Evolutionary conservation across 64 coral and sea anemone species (phyloP).

Genomic region (Pocillopora damicornis): DNA sequence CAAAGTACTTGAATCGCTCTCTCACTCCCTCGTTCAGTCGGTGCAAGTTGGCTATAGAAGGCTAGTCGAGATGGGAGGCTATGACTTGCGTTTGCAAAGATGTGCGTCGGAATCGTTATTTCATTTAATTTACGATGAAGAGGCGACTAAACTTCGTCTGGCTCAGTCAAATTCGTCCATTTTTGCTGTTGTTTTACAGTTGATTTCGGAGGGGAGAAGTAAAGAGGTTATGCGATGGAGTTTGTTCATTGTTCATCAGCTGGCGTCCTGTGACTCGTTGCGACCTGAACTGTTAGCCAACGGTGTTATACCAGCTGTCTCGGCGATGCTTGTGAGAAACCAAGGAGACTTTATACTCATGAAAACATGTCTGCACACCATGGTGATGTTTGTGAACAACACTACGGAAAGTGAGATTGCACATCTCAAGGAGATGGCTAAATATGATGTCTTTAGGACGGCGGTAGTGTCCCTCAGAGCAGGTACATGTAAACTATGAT

Average conservation of each 20-base stretch:
- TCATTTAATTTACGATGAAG: slow-evolving; percentile 86
- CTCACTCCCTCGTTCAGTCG: slow-evolving; percentile 64
- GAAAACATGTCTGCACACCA: slow-evolving; percentile 83
- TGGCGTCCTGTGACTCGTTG: slow-evolving; percentile 65
- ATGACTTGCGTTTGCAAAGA: slow-evolving; percentile 68
- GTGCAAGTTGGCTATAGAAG: slow-evolving; percentile 50
- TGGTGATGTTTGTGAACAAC: slow-evolving; percentile 87
- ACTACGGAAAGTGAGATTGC: slow-evolving; percentile 71
- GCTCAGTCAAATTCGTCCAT: slow-evolving; percentile 45
- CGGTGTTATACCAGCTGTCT: slow-evolving; percentile 57
- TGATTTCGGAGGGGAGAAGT: slow-evolving; percentile 67
- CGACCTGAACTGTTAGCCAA: slow-evolving; percentile 47
- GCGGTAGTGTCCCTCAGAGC: slow-evolving; percentile 79
- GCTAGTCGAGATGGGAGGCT: slow-evolving; percentile 55
- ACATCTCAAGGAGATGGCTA: slow-evolving; percentile 79
- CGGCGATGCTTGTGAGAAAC: slow-evolving; percentile 62
- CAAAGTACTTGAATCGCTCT: slow-evolving; percentile 64
- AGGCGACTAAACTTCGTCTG: slow-evolving; percentile 52
- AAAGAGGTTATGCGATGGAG: slow-evolving; percentile 90
- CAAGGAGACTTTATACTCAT: slow-evolving; percentile 86
- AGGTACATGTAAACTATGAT: slow-evolving; percentile 71
- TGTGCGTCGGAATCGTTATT: slow-evolving; percentile 68
- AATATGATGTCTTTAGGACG: slow-evolving; percentile 61
- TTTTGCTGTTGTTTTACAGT: slow-evolving; percentile 44
- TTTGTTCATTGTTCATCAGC: slow-evolving; percentile 68